A percentile compares a stretch with the other conserved stretches of the same genome.
Conservation (phyloP, 2,797 vertebrate genomes). For the Clamator glandarius region DNA sequence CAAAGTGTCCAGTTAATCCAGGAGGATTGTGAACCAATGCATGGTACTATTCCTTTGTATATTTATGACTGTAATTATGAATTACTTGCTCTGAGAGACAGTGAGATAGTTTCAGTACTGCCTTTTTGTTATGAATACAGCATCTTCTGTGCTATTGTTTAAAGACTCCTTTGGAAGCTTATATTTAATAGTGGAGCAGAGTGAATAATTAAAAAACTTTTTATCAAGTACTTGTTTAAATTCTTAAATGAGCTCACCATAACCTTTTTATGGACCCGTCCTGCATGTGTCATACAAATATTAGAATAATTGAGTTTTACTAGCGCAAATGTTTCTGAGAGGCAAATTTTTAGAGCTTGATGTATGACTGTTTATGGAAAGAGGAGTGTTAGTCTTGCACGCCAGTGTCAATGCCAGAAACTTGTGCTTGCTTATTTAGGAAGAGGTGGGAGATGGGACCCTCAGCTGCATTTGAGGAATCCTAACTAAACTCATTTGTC, state of each 20-base stretch:
- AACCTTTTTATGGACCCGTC: constrained; percentile 49
- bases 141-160: constrained; percentile 33
- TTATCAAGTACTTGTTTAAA: constrained; percentile 62
- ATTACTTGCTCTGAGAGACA: background rate
- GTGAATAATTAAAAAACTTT: constrained; percentile 62
- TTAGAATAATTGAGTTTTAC: constrained; percentile 65
- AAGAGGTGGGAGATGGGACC: background rate
- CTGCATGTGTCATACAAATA: constrained; percentile 61
- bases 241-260: constrained; percentile 66
- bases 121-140: constrained; percentile 24
- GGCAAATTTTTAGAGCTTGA: constrained; percentile 64
- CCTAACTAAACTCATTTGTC: constrained; percentile 1
- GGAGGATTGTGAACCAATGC: background rate
- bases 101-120: background rate
- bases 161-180: constrained; percentile 37
- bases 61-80: constrained; percentile 18
- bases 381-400: constrained; percentile 53
- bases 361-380: constrained; percentile 65
- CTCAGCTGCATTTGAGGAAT: background rate
- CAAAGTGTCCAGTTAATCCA: background rate
- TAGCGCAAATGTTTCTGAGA: constrained; percentile 56
- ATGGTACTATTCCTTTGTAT: background rate
- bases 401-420: constrained; percentile 32
- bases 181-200: constrained; percentile 21
- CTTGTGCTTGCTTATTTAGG: constrained; percentile 7